These are phyloP conservation scores for Drosophila nigritarsus DNA, from an alignment of 2,888 invertebrate genomes.

Conservation along the genomic window DNA sequence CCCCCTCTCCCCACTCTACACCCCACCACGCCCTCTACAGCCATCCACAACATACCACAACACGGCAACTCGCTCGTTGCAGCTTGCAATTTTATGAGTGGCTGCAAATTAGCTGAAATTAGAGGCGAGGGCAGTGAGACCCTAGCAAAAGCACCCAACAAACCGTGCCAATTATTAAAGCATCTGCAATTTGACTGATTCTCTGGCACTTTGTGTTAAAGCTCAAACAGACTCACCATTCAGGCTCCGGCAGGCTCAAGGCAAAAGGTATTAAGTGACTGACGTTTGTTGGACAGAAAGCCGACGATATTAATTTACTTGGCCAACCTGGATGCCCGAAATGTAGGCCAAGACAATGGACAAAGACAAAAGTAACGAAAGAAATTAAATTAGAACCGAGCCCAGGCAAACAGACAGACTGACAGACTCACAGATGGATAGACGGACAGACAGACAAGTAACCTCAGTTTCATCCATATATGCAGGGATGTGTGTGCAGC, in stretches of 20 bases:
- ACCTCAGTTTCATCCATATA: slow-evolving; percentile 37
- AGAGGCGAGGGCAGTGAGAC: slow-evolving; percentile 41
- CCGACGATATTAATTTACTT: slow-evolving; percentile 52
- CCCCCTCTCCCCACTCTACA: neutral
- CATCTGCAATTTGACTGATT: slow-evolving; percentile 23
- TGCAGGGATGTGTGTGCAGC: neutral
- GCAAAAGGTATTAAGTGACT: slow-evolving; percentile 52
- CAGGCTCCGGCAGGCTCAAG: slow-evolving; percentile 14
- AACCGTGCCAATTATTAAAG: slow-evolving; percentile 70
- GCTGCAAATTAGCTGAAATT: slow-evolving; percentile 74
- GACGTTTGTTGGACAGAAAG: slow-evolving; percentile 61
- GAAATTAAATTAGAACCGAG: slow-evolving; percentile 62
- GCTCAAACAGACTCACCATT: slow-evolving; percentile 28
- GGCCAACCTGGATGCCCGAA: slow-evolving; percentile 29
- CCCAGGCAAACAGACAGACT: slow-evolving; percentile 22
- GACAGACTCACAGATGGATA: slow-evolving; percentile 1
- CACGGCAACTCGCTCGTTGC: slow-evolving; percentile 19
- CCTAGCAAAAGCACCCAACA: slow-evolving; percentile 24
- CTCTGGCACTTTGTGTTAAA: slow-evolving; percentile 34
- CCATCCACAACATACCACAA: neutral
- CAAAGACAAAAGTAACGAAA: slow-evolving; percentile 30
- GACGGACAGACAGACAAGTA: slow-evolving; percentile 17
- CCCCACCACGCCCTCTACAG: too few relatives aligned
- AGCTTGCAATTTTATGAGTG: slow-evolving; percentile 73
- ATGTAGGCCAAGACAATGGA: slow-evolving; percentile 63